Evolutionary conservation across 2,888 invertebrate species (phyloP), one percentile per base, ranked within the genome.

Genomic region (Epsilonema sp.): DNA sequence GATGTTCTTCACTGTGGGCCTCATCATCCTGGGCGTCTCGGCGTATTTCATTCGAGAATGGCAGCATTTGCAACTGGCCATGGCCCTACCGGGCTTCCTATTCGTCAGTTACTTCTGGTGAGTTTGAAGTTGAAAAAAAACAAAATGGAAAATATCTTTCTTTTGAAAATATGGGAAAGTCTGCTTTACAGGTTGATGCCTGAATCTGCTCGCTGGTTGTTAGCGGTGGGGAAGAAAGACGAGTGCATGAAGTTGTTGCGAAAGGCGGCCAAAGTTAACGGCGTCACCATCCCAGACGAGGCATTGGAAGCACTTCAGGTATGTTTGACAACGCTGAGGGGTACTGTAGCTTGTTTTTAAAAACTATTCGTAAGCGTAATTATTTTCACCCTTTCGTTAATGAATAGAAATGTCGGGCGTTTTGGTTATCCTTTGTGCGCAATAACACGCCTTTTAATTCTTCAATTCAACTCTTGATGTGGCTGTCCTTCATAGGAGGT

Each of bases 201-300:
- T 11, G 43, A 43, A 19, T 43, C 43, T 19, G 25, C 43, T 4
- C 43, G 43, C n/a, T 43, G 43, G 43, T 26, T 43, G 26, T 19
- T 43, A 24, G 24, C 43, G 2, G 20, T n/a, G 5, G 43, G 43
- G 16, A 22, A 26, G 11, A 22, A 21, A 13, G 19, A 24, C 26
- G 24, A 23, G n/a, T 3, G 5, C 2, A 16, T 26, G 3, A 20
- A 24, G 5, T 16, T 43, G 3, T 3, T 43, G 2, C 43, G 43
- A 8, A 13, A 11, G 3, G 21, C 21, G n/a, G 43, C 43, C 8
- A 25, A 26, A 13, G 4, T 13, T 13, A 43, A 43, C n/a, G 26
- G 21, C n/a, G 43, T 25, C 5, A 16, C 43, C 13, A 20, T 43
- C 13, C 4, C 24, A 16, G 43, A 43, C 3, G 43, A 43, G 8